Conservation (phyloP, 2,113 vertebrate species). For the Meleagris gallopavo region DNA sequence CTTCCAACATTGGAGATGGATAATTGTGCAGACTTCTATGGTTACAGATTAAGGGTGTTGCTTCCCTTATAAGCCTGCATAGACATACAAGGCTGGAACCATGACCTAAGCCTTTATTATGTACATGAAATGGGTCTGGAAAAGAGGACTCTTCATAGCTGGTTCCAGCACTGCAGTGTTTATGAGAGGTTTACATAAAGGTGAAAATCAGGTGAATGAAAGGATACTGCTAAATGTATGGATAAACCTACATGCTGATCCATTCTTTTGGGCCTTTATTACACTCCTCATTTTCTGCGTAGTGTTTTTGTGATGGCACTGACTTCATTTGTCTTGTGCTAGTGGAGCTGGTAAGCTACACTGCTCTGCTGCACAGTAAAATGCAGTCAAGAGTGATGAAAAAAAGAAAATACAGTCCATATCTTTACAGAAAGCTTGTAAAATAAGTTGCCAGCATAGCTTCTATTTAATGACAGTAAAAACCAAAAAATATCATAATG, state of each 20-base stretch:
- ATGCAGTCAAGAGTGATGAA: neutral
- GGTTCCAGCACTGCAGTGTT: neutral
- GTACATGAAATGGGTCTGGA: neutral
- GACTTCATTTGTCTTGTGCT: rapidly evolving
- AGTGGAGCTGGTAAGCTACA: neutral
- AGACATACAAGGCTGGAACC: neutral
- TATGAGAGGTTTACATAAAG: neutral
- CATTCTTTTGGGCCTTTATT: neutral
- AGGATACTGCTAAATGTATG: neutral
- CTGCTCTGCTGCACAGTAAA: neutral
- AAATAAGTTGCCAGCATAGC: neutral
- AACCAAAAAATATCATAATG: neutral
- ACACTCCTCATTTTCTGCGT: neutral
- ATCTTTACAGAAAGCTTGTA: neutral
- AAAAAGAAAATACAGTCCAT: neutral
- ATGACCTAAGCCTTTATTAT: neutral
- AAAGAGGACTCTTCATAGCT: neutral
- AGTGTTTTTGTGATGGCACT: neutral
- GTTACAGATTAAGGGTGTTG: neutral
- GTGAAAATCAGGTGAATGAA: neutral
- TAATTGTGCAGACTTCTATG: neutral
- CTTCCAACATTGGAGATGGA: rapidly evolving
- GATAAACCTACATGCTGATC: neutral
- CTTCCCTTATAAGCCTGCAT: neutral
- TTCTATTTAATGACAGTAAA: neutral